Percentiles rank a stretch among this genome's conserved stretches.
Conservation (phyloP, 23 tunicate genomes). For the Diplosoma virens region DNA sequence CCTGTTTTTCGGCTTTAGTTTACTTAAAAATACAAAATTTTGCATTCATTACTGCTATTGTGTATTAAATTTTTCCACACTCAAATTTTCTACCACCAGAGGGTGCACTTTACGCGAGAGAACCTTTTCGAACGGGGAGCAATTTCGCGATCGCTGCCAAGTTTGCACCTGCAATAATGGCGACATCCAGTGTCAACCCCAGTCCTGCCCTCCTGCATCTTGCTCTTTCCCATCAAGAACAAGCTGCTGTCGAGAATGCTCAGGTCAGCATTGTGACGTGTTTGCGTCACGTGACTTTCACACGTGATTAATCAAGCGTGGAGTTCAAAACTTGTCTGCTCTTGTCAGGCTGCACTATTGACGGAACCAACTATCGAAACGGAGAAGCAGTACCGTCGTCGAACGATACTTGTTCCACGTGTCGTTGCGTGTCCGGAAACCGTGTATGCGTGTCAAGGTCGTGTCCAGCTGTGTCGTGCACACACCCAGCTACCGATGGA, state of each 20-base stretch:
- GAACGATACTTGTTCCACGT: conserved; percentile 19
- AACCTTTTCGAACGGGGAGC: conserved; percentile 28
- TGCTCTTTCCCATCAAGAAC: conserved; percentile 38
- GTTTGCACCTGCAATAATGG: conserved; percentile 60
- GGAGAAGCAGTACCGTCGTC: conserved; percentile 35
- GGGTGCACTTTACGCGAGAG: conserved; percentile 4
- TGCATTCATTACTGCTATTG: too few relatives aligned
- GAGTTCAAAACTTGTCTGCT: too few relatives aligned
- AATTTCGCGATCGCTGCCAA: conserved; percentile 37
- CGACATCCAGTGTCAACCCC: conserved; percentile 32
- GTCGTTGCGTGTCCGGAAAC: conserved; percentile 50
- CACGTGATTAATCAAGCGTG: not conserved
- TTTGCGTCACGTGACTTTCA: not conserved
- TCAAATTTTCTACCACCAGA: too few relatives aligned
- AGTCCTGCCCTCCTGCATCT: conserved; percentile 39
- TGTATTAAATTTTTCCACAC: too few relatives aligned
- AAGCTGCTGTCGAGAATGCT: conserved; percentile 62
- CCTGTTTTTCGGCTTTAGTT: too few relatives aligned
- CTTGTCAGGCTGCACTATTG: conserved; percentile 41
- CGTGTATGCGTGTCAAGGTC: conserved; percentile 9
- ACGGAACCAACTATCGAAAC: conserved; percentile 26
- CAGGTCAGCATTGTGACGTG: conserved; percentile 28
- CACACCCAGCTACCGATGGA: conserved; percentile 34
- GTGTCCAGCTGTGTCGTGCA: conserved; percentile 42
- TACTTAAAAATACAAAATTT: too few relatives aligned